These are phyloP conservation scores for Iselma pallidipennis DNA, from an alignment of 2,888 invertebrate species.

Conservation along the genomic window DNA sequence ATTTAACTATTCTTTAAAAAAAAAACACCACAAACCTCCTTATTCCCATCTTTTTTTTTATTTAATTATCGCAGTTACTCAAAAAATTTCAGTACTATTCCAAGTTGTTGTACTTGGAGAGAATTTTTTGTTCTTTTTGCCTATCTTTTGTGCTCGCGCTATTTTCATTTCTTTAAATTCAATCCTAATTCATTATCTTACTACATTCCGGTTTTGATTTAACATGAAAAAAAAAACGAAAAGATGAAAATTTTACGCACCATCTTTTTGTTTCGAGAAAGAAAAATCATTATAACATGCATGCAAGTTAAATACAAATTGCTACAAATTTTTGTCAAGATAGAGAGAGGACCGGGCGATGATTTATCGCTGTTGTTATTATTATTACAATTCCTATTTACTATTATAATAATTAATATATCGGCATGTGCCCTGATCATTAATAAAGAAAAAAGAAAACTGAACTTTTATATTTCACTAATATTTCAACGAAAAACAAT, in stretches of 20 bases:
- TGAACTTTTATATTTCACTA: conserved; percentile 37
- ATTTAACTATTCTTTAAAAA: conserved; percentile 28
- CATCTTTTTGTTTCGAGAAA: too few species aligned
- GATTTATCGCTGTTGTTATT: not conserved
- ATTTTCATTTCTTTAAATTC: conserved; percentile 6
- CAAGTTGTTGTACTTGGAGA: conserved; percentile 38
- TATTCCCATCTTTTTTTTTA: conserved; percentile 29
- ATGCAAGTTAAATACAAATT: conserved; percentile 30
- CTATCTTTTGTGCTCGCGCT: conserved; percentile 30
- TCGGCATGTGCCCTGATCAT: conserved; percentile 37
- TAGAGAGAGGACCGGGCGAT: conserved; percentile 28
- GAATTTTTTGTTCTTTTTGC: too few species aligned
- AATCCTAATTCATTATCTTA: conserved; percentile 16
- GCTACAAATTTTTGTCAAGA: conserved; percentile 30
- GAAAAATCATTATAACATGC: too few species aligned
- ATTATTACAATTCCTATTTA: conserved; percentile 11
- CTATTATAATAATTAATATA: conserved; percentile 31
- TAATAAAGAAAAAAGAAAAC: too few species aligned
- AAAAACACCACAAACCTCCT: not conserved
- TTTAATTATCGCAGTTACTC: conserved; percentile 26
- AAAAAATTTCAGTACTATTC: conserved; percentile 48
- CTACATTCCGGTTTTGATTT: too few species aligned
- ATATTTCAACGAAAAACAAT: conserved; percentile 52
- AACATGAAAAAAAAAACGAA: conserved; percentile 27
- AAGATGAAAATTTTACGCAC: conserved; percentile 36